phyloP scores from a whole-genome alignment of 2,113 vertebrate genomes.

The Rattus norvegicus region DNA sequence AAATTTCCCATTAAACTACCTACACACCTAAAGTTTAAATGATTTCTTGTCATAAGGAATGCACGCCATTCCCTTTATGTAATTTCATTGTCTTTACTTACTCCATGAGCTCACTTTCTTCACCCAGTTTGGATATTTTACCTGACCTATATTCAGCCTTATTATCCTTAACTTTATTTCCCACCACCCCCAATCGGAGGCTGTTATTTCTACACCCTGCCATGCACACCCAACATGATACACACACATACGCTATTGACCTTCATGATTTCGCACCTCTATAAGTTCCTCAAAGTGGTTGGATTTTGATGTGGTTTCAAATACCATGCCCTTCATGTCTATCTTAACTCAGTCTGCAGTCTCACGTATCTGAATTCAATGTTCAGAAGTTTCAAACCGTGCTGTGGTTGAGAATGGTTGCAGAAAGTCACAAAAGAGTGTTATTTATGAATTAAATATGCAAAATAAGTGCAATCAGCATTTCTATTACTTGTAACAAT shows the following conservation, averaged over 20 bases:
- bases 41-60: background rate
- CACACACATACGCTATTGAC: background rate
- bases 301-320: background rate
- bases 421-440: background rate
- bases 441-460: background rate
- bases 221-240: background rate
- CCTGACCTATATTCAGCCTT: background rate
- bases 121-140: background rate
- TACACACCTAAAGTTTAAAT: background rate
- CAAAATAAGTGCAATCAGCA: background rate
- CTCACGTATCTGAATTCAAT: background rate
- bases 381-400: background rate
- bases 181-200: background rate
- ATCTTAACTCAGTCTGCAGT: background rate
- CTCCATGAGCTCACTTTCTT: background rate
- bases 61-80: background rate
- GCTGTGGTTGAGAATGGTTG: background rate
- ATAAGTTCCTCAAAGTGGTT: background rate
- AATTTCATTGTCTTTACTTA: background rate
- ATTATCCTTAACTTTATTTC: background rate
- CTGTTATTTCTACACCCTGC: background rate
- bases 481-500: background rate
- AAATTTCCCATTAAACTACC: background rate
- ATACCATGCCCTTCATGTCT: accelerated
- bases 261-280: background rate